phyloP scores from a whole-genome alignment of 2,888 invertebrate genomes.

The Monopis laevigella region DNA sequence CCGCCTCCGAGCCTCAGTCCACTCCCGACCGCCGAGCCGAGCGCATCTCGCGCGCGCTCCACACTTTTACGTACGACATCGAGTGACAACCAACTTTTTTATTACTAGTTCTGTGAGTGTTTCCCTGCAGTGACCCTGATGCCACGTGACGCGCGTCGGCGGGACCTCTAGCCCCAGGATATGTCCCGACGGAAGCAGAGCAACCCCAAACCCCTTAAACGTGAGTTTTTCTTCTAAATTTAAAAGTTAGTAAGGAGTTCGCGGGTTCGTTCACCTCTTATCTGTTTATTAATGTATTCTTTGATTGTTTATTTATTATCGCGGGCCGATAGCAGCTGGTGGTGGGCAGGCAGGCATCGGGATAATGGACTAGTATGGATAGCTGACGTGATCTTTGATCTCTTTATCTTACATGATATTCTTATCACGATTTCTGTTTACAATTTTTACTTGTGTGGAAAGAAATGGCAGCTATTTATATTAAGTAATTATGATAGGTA shows the following conservation, averaged over 20 bases:
- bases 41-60: neutral
- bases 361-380: neutral
- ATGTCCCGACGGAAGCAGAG: conserved; percentile 97
- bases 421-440: conserved; percentile 2
- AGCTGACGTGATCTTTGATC: conserved; percentile 6
- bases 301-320: conserved; percentile 57
- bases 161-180: conserved; percentile 72
- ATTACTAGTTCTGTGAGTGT: conserved; percentile 1
- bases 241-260: neutral
- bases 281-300: conserved; percentile 51
- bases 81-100: too few relatives aligned
- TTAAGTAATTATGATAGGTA: too few relatives aligned
- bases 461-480: too few relatives aligned
- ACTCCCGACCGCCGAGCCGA: neutral
- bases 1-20: conserved; percentile 1
- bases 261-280: conserved; percentile 53
- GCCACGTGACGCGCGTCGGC: conserved; percentile 11
- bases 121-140: neutral
- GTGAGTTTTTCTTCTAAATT: conserved; percentile 67
- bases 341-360: neutral
- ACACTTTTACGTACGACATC: neutral
- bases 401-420: neutral
- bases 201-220: conserved; percentile 95
- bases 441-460: too few relatives aligned
- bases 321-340: conserved; percentile 27